phyloP scores from a whole-genome alignment of 2,888 invertebrate species.

The Sinotaia quadrata region DNA sequence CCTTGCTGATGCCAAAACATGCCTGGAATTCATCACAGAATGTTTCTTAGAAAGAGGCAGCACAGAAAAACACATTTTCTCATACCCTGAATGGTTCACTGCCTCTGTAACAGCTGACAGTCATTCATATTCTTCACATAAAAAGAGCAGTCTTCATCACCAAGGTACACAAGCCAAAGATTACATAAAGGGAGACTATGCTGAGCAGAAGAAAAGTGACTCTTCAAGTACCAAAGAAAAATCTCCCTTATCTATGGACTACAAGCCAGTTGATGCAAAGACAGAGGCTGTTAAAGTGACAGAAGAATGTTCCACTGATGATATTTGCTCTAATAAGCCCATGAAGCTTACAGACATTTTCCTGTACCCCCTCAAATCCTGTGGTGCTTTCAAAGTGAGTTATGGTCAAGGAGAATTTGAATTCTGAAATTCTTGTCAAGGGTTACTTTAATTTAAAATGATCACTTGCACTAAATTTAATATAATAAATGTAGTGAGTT shows the following conservation, averaged over 20 bases:
- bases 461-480: too few relatives aligned
- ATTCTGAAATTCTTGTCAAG: too few relatives aligned
- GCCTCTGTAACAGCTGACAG: too few relatives aligned
- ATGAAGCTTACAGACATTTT: constrained; percentile 74
- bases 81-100: constrained; percentile 35
- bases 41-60: constrained; percentile 78
- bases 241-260: too few relatives aligned
- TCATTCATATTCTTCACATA: too few relatives aligned
- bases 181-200: background rate
- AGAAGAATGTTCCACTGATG: background rate
- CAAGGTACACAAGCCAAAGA: background rate
- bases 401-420: too few relatives aligned
- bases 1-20: constrained; percentile 79
- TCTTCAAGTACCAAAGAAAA: background rate
- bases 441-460: too few relatives aligned
- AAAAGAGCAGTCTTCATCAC: too few relatives aligned
- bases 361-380: constrained; percentile 93
- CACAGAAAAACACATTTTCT: constrained; percentile 13
- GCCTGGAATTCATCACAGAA: constrained; percentile 82
- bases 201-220: background rate
- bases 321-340: constrained; percentile 26
- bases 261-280: background rate
- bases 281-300: too few relatives aligned
- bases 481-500: too few relatives aligned
- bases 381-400: constrained; percentile 79